phyloP scores from a whole-genome alignment of 2,888 invertebrate species.

The Macrophya alboannulata region DNA sequence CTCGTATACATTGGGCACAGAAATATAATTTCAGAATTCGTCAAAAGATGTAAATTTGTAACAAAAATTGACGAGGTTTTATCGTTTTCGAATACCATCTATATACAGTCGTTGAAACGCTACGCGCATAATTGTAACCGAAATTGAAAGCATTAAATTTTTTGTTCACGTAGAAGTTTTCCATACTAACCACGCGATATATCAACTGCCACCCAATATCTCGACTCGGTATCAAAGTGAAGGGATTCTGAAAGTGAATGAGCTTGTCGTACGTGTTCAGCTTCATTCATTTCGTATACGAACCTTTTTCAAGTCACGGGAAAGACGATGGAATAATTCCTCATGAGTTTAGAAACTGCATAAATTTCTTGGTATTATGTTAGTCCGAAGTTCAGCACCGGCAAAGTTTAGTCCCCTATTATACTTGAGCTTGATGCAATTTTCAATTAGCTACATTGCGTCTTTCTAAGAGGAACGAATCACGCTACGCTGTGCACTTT shows the following conservation, averaged over 20 bases:
- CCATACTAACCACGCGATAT: slow-evolving; percentile 14
- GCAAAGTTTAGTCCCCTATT: neutral
- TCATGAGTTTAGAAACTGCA: neutral
- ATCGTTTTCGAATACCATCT: neutral
- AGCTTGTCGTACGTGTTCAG: slow-evolving; percentile 30
- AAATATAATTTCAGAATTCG: neutral
- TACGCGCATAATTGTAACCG: slow-evolving; percentile 1
- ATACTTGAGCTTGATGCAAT: neutral
- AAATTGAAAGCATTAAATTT: slow-evolving; percentile 29
- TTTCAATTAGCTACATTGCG: neutral
- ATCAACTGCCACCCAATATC: slow-evolving; percentile 17
- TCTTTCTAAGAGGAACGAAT: neutral
- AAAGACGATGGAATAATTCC: neutral
- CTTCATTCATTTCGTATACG: neutral
- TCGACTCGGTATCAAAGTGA: slow-evolving; percentile 18
- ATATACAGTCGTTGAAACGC: neutral
- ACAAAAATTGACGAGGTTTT: neutral
- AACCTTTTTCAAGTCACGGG: neutral
- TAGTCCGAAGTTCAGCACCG: neutral
- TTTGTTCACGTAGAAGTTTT: neutral
- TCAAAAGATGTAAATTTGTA: neutral
- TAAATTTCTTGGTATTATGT: neutral
- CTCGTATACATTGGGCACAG: neutral
- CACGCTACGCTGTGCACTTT: neutral
- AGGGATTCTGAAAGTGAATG: slow-evolving; percentile 31